Base-by-base conservation (phyloP, 2,888 invertebrate species). In the Monoplex corrugatus region DNA sequence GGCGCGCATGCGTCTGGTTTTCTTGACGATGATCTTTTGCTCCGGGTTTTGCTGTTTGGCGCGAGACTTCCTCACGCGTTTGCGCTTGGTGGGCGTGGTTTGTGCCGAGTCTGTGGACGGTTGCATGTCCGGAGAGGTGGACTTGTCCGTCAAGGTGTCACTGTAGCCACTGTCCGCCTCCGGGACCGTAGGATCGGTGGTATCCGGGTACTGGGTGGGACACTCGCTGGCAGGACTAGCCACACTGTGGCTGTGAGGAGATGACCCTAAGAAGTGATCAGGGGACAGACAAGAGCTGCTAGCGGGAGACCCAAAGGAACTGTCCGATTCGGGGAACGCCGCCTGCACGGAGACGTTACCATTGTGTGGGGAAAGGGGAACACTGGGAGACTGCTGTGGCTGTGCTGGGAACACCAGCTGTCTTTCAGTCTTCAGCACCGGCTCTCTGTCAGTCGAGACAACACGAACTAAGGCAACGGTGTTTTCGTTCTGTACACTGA, bases 1-100 rank as follows among this genome's bases (percentile, higher is more conserved):
- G 0, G 97, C 97, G 75, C 95, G 94, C n/a, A 92, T 68, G 3
- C 95, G 93, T 28, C 95, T 90, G 92, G 97, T 97, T 92, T 98
- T 97, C 96, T 98, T 98, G 90, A 99, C 97, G 96, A 98, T 98
- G 90, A 99, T 97, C 28, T 98, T 97, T 96, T 98, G 97, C 0
- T 94, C 94, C 0, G 96, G 96, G 91, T 95, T 96, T 72, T 95
- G 91, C 3, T 92, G 92, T 40, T 95, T 91, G 1, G 91, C 92
- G 32, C 95, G 92, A 1, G 92, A 91, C 85, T 91, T 91, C 16
- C 90, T 88, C 82, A 89, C 89, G 13, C 92, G 90, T 87, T 91
- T 92, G 86, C 89, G 91, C 38, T 90, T 90, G 57, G 50, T 80
- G 50, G 86, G 72, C 0, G 89, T 84, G n/a, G 80, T 40, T 3